Evolutionary conservation across 1,140 invertebrate genomes (phyloP), one percentile per base, ranked within the genome.

Genomic region (Megalonaias nervosa): DNA sequence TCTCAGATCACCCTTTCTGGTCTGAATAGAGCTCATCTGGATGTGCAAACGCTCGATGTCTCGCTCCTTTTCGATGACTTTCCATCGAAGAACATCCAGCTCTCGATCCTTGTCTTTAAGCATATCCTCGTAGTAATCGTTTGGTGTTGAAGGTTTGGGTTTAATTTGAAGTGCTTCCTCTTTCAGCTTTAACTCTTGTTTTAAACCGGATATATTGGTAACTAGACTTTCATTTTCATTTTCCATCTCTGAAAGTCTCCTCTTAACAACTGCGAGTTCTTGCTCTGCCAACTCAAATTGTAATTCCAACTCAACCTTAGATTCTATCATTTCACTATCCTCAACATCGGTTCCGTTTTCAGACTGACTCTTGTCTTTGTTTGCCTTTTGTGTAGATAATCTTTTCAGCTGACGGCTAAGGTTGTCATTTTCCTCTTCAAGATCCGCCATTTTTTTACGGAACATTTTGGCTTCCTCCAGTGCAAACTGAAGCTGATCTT

Each of bases 391-490:
- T 66, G 84, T 85, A 91, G 95, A 95, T 95, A 97, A 96, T 94
- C 97, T 97, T 93, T 97, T 97, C 87, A 98, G 93, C 93, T 97
- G 96, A 91, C 96, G 93, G 89, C 95, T 94, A 91, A 98, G 93
- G 74, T 95, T 95, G 91, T 98, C 97, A 93, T 97, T 97, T 93
- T 98, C 97, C 90, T 97, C 96, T 92, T 98, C 97, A 86, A 97
- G 93, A 80, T 96, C 93, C 80, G 94, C 94, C 81, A 95, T 93
- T 92, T 71, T 48, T 57, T 13, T 19, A 57, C 14, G 21, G 56
- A 71, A 19, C 19, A 58, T 93, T 89, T 94, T 95, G 87, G 94
- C 94, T 93, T 98, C 96, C 91, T 97, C 96, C 91, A 97, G 96
- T 48, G 96, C 94, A 90, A 96, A 97, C 77, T 94, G 94, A 14